Evolutionary conservation across 2,113 vertebrate species (phyloP).

Genomic region (Pachypanchax playfairii): DNA sequence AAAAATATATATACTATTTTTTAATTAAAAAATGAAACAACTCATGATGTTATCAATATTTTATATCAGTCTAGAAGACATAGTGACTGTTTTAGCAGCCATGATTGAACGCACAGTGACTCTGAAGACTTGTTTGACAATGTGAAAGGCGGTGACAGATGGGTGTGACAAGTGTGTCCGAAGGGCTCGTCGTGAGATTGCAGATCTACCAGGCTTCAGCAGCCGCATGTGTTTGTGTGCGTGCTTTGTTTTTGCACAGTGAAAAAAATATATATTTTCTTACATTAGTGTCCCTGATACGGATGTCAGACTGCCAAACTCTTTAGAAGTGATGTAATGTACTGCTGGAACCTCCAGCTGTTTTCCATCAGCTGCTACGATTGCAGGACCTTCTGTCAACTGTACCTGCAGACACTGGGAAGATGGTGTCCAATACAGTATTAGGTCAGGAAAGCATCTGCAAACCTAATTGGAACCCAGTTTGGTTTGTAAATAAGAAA

Average conservation of each 20-base stretch:
- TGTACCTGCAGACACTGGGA: not conserved
- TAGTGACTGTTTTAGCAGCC: not conserved
- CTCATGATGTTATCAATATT: not conserved
- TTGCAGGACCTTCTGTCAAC: not conserved
- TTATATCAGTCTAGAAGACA: constrained; percentile 6
- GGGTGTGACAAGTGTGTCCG: constrained; percentile 35
- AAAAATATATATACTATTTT: not conserved
- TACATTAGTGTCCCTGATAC: constrained; percentile 43
- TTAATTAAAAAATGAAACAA: not conserved
- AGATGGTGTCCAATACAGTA: too few relatives aligned
- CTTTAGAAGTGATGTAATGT: not conserved
- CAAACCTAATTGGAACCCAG: too few relatives aligned
- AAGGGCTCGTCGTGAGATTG: constrained; percentile 15
- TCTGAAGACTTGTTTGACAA: constrained; percentile 28
- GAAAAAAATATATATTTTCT: constrained; percentile 40
- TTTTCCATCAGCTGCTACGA: constrained; percentile 9
- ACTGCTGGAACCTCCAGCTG: constrained; percentile 10
- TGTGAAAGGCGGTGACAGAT: constrained; percentile 41
- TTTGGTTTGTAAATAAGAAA: too few relatives aligned
- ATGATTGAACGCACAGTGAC: constrained; percentile 15
- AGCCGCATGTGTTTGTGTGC: constrained; percentile 8
- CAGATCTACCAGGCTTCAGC: constrained; percentile 10
- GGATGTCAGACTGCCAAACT: constrained; percentile 27
- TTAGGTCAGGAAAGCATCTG: too few relatives aligned
- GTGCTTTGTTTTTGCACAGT: constrained; percentile 9